Base-by-base conservation (phyloP, 2,888 invertebrate species). In the Sinodicranocentrus sp. region DNA sequence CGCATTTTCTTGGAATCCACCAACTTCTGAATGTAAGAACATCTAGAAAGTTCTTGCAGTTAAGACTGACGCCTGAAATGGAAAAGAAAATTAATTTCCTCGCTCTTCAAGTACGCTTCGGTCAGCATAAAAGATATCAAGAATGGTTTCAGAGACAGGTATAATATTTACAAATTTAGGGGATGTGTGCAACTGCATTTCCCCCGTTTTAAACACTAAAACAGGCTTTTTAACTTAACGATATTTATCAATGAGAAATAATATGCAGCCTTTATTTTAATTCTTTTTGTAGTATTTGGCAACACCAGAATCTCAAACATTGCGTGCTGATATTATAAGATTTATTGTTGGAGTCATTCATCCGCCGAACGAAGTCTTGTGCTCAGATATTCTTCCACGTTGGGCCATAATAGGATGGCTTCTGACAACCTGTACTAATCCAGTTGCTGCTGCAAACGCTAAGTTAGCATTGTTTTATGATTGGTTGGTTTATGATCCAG, bases 321-420 rank as follows among this genome's bases (percentile, higher is more conserved):
- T 98, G 71, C 92, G 97, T 88, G 96, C 97, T 92, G 97, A 98
- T 91, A 94, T 98, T 91, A 98, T 98, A 90, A 93, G 98, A 63
- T 98, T 96, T 90, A 96, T 98, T 89, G 97, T 97, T 88, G 96
- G 96, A 84, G 96, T 97, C 1, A 97, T 98, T 90, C 97, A 97
- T 91, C 97, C 97, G 65, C 95, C 97, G 44, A 97, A 97, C 91
- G 97, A 97, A 91, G 92, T 97, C 67, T 92, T 97, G 72, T 96
- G 96, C 91, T 97, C 97, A n/a, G 97, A 97, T 90, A 95, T 97
- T 90, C 97, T 97, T 91, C 97, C 97, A 88, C 93, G 97, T 88
- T 97, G 97, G 97, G 97, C 97, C 86, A 96, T 97, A 61, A 97
- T 97, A 89, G 97, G 97, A 77, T 97, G 97, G 97, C 93, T 97